phyloP scores from a whole-genome alignment of 2,888 invertebrate genomes.

The Dione vanillae region DNA sequence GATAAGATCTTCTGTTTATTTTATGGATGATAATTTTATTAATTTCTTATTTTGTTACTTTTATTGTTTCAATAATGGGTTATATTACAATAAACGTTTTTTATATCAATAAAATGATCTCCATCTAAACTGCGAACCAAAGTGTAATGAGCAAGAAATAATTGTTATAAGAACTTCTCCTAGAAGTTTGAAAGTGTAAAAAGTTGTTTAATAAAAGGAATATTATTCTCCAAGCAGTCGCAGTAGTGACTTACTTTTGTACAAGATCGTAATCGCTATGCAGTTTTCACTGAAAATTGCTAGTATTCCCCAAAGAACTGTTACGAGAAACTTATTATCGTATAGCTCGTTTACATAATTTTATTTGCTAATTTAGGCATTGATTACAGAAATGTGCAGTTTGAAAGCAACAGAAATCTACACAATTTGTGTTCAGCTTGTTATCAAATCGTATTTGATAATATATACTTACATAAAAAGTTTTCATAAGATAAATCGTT shows the following conservation, averaged over 20 bases:
- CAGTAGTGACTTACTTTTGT: slow-evolving; percentile 24
- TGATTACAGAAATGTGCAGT: slow-evolving; percentile 3
- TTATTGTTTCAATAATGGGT: neutral
- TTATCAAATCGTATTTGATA: no score
- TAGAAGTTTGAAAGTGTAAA: slow-evolving; percentile 1
- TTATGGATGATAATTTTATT: neutral
- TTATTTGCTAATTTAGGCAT: slow-evolving; percentile 19
- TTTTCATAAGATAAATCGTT: no score
- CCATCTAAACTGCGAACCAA: neutral
- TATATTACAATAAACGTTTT: neutral
- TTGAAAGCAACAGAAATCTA: neutral
- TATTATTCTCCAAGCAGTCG: slow-evolving; percentile 24
- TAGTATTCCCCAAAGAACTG: slow-evolving; percentile 13
- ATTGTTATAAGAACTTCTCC: slow-evolving; percentile 11
- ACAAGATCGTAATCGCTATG: slow-evolving; percentile 25
- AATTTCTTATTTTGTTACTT: no score
- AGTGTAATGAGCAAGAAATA: slow-evolving; percentile 13
- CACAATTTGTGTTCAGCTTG: neutral
- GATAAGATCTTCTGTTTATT: neutral
- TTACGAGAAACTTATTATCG: slow-evolving; percentile 17
- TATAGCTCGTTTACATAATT: slow-evolving; percentile 22
- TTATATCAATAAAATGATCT: neutral
- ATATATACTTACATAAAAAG: no score
- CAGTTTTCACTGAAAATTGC: slow-evolving; percentile 29
- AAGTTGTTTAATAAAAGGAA: slow-evolving; percentile 26